Evolutionary conservation across 92 coral and sea anemone genomes (phyloP), one percentile per base, ranked within the genome.

Genomic region (Heliopora coerulea): DNA sequence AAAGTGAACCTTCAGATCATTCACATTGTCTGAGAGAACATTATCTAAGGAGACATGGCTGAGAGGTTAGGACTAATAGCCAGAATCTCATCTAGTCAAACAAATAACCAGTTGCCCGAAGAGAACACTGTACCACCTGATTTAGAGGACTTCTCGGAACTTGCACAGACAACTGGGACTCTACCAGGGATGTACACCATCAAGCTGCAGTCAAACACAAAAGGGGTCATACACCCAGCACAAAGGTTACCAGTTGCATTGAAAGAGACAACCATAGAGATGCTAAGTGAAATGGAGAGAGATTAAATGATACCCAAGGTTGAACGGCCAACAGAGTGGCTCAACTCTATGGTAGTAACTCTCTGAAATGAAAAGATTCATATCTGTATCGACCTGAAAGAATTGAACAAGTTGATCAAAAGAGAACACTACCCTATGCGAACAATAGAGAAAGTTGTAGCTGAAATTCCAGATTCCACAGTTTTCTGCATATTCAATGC

Each of bases 241-340:
- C 75, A 59, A 27, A 20, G 73, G 12, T 10, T 69, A 42, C 41
- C 59, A 24, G 76, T 32, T 3, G 3, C 76, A 0, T 48, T 69
- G n/a, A 33, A 69, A 48, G n/a, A 65, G 33, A 60, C 31, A 30
- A 62, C 81, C 26, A 77, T 61, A 8, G 75, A 54, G 40, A 77
- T 40, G 39, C 59, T 64, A 23, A 20, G 20, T 14, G 59, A 77
- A 42, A 64, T 61, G 72, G 72, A 63, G 28, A 29, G 18, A 20
- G 40, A 70, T 56, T 26, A 56, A 26, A 79, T 67, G 37, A 59
- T 68, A 28, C 32, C 73, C 57, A 78, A 78, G 50, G 82, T 78
- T 27, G 70, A 65, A 40, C n/a, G 32, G 46, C 75, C 82, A 78
- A 46, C 82, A 49, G 82, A 65, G 48, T 78, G 75, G 82, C 62